Base-by-base conservation (phyloP, 2,113 vertebrate genomes). In the Melospiza georgiana region DNA sequence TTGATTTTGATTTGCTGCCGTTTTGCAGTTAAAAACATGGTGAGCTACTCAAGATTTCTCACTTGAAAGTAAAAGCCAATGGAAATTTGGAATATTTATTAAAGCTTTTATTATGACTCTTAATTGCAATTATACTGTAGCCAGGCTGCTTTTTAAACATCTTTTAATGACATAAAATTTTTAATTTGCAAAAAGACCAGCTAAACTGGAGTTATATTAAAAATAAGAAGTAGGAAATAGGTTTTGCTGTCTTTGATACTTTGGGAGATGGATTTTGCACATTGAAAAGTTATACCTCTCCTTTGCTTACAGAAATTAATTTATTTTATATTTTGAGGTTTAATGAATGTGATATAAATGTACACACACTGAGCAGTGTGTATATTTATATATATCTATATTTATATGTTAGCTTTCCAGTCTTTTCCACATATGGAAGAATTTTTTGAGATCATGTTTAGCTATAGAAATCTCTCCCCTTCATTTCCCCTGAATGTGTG, bases 321-420 rank as follows among this genome's bases (percentile, higher is more conserved):
- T 96, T 97, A 97, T 97, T 97, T 97, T 97, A 97, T 98, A 95
- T 98, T 98, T 98, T 98, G 97, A 98, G 94, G 95, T 97, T 98
- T 97, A 97, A 97, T 97, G 97, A 98, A 97, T 97, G 97, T 98
- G 96, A 96, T 96, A 94, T 96, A 96, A 98, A 98, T 97, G 96
- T 98, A 98, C 96, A 98, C 96, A 97, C 75, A 97, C 94, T 86
- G 85, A 84, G 71, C 96, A 82, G 92, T 95, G 88, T 98, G 97
- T 98, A 95, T 98, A 97, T 97, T 98, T 97, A 97, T 97, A 95
- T 97, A 89, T 97, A 98, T 96, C 75, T 87, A 28, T 96, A 97
- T 97, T 96, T 98, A 92, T 96, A 95, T 97, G 97, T 96, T 98
- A 97, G 92, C 90, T 77, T 96, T 97, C 87, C 87, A 84, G 75